These are phyloP conservation scores for Buathra laborator DNA, from an alignment of 2,888 invertebrate genomes.

Conservation along the genomic window DNA sequence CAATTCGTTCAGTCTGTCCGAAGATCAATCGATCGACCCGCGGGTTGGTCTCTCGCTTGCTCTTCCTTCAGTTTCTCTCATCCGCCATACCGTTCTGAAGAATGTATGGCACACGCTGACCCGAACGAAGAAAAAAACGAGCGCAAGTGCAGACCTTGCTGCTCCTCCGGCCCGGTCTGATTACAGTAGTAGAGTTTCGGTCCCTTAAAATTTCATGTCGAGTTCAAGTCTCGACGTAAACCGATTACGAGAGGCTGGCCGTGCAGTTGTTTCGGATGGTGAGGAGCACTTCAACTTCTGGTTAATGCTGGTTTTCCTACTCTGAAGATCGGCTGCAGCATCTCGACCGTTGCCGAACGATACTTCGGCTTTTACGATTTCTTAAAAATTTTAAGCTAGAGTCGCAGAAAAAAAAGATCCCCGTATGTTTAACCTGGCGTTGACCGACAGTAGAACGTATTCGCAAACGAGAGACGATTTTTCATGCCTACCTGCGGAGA, in stretches of 20 bases:
- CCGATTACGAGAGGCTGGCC: constrained; percentile 34
- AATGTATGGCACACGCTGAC: not conserved
- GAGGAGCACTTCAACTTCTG: not conserved
- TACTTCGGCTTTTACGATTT: constrained; percentile 30
- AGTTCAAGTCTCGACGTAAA: constrained; percentile 20
- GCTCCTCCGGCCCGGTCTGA: not conserved
- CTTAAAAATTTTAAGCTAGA: constrained; percentile 15
- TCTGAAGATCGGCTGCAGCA: not conserved
- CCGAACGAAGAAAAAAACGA: not conserved
- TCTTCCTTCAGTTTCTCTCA: constrained; percentile 4
- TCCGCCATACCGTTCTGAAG: not conserved
- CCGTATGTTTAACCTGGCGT: not conserved
- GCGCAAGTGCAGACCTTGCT: not conserved
- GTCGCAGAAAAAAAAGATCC: too few species aligned
- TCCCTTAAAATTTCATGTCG: constrained; percentile 51
- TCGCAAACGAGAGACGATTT: not conserved
- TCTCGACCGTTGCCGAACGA: not conserved
- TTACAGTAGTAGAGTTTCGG: not conserved
- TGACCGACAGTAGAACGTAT: not conserved
- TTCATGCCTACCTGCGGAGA: not conserved
- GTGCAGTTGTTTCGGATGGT: not conserved
- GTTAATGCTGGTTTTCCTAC: not conserved
- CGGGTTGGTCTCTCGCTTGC: not conserved
- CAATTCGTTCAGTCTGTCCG: not conserved
- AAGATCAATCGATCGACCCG: constrained; percentile 50